phyloP scores from a whole-genome alignment of 2,113 vertebrate species.

The Propithecus coquereli region DNA sequence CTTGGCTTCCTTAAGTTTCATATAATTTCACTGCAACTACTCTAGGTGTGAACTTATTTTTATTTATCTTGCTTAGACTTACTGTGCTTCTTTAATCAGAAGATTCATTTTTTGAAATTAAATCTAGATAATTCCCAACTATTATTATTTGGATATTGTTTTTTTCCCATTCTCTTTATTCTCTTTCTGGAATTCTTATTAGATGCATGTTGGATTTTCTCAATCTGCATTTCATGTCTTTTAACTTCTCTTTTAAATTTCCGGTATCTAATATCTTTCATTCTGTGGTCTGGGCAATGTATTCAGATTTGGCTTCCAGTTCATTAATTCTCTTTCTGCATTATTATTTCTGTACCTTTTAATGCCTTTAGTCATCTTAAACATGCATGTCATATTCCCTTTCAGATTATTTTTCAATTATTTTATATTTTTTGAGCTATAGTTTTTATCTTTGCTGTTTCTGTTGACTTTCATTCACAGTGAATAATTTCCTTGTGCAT shows the following conservation, averaged over 20 bases:
- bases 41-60: not conserved
- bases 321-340: not conserved
- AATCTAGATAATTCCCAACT: not conserved
- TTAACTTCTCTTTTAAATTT: not conserved
- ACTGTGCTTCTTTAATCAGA: not conserved
- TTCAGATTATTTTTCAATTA: not conserved
- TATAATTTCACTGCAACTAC: not conserved
- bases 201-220: not conserved
- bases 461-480: not conserved
- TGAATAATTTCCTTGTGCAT: conserved; percentile 35
- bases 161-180: not conserved
- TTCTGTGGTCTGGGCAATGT: not conserved
- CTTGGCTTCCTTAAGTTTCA: not conserved
- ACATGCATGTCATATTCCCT: not conserved
- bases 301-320: not conserved
- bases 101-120: not conserved
- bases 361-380: not conserved
- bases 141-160: not conserved
- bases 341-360: not conserved
- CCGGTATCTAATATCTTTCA: not conserved
- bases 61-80: not conserved
- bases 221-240: not conserved
- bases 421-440: not conserved
- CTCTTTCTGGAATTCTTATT: not conserved
- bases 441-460: not conserved